Evolutionary conservation across 2,888 invertebrate species (phyloP), one percentile per base, ranked within the genome.

Genomic region (Drosophila niveifrons): DNA sequence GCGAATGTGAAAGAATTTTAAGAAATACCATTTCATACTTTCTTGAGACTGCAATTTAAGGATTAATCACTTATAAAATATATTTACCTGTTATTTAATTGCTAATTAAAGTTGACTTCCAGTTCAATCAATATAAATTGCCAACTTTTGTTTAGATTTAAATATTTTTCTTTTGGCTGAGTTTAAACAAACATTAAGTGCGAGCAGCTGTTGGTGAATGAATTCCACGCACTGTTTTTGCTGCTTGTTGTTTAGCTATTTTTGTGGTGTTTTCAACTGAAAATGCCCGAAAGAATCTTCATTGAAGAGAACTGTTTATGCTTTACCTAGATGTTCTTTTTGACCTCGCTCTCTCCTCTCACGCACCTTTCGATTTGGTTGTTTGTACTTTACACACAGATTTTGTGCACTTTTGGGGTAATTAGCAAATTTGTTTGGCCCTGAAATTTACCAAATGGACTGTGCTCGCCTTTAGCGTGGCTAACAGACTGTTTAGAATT

Each of bases 351-450:
- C 15, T 13, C 8, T 13, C 13, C 15, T 8, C 8, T 13, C 7
- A 31, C 11, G 13, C 41, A 53, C 52, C 52, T 18, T 17, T 58
- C 36, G 36, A 4, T 15, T 2, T 53, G 56, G 55, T 61, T 78
- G 46, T 68, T 62, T 78, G 31, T 55, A 10, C 15, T 59, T 74
- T 58, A 44, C 62, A 59, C 55, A 29, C 39, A 62, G 46, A 78
- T 63, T 65, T 46, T 70, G 75, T 77, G 87, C 84, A 87, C 84
- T 87, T 78, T 78, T 69, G 46, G 52, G 56, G 55, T 68, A 87
- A 84, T 82, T 84, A 87, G 81, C 68, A 44, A 66, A 66, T 56
- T 74, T 78, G 68, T 74, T 81, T 81, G 85, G 66, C 81, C 85
- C 74, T 87, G 88, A 81, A 79, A 52, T 43, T 3, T 17, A 28